Conservation (phyloP, 2,797 vertebrate genomes). For the Hybognathus amarus region DNA sequence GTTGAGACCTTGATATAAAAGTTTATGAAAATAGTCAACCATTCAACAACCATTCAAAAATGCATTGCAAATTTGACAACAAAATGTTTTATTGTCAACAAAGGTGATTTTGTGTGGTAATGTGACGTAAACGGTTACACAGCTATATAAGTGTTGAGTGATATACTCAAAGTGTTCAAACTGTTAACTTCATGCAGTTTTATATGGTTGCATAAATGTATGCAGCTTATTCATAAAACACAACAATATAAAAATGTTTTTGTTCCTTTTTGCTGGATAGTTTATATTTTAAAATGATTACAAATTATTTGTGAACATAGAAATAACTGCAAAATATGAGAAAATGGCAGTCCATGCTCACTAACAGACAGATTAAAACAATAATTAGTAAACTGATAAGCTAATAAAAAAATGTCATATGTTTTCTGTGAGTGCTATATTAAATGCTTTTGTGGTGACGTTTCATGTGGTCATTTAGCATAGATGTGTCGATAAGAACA, state of each 20-base stretch:
- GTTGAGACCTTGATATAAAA: neutral
- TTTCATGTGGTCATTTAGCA: neutral
- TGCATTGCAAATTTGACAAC: neutral
- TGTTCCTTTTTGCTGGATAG: neutral
- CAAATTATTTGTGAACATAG: neutral
- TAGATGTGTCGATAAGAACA: neutral
- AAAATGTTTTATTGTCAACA: neutral
- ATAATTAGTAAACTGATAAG: neutral
- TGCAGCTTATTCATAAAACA: neutral
- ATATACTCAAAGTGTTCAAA: constrained; percentile 1
- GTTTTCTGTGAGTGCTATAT: constrained; percentile 4
- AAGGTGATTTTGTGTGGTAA: neutral
- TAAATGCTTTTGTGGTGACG: neutral
- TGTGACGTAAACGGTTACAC: neutral
- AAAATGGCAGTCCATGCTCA: neutral
- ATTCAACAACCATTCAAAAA: constrained; percentile 8
- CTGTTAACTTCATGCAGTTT: constrained; percentile 2
- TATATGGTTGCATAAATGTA: neutral
- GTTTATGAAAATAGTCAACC: neutral
- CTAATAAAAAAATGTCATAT: neutral
- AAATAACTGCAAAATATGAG: neutral
- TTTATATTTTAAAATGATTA: constrained; percentile 16
- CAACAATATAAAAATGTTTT: neutral
- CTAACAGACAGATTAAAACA: neutral
- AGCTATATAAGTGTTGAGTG: neutral